phyloP scores from a whole-genome alignment of 2,797 vertebrate species.

The Mionectes olivaceus region DNA sequence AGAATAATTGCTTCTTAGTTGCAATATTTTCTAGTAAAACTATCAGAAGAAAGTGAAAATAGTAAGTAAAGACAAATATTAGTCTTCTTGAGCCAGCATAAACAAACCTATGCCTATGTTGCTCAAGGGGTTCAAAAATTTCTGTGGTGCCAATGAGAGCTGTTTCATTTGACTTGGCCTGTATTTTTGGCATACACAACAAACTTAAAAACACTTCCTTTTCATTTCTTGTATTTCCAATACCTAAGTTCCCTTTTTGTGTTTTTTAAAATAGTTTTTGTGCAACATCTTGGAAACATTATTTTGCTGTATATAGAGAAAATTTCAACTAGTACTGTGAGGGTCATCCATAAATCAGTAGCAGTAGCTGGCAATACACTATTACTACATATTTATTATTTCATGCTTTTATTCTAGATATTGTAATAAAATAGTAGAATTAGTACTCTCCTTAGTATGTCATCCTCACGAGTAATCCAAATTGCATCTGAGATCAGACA shows the following conservation, averaged over 20 bases:
- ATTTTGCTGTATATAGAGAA: not conserved
- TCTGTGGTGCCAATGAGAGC: not conserved
- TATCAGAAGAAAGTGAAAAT: slow-evolving; percentile 6
- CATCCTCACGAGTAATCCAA: not conserved
- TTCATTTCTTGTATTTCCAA: not conserved
- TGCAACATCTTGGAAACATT: not conserved
- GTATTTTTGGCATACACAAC: not conserved
- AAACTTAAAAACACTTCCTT: slow-evolving; percentile 2
- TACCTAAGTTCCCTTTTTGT: not conserved
- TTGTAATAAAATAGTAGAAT: not conserved
- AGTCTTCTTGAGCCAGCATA: slow-evolving; percentile 8
- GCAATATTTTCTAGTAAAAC: not conserved
- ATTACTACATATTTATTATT: not conserved
- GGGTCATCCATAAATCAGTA: not conserved
- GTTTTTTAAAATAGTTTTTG: not conserved
- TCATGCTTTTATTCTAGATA: not conserved
- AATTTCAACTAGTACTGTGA: not conserved
- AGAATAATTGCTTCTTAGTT: slow-evolving; percentile 23
- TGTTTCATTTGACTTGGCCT: slow-evolving; percentile 28
- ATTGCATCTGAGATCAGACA: not conserved
- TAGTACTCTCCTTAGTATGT: not conserved
- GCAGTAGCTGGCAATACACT: not conserved
- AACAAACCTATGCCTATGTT: not conserved
- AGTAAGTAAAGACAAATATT: slow-evolving; percentile 1
- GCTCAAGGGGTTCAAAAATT: slow-evolving; percentile 11